Conservation (phyloP, 2,797 vertebrate species). For the Scolopax rusticola region DNA sequence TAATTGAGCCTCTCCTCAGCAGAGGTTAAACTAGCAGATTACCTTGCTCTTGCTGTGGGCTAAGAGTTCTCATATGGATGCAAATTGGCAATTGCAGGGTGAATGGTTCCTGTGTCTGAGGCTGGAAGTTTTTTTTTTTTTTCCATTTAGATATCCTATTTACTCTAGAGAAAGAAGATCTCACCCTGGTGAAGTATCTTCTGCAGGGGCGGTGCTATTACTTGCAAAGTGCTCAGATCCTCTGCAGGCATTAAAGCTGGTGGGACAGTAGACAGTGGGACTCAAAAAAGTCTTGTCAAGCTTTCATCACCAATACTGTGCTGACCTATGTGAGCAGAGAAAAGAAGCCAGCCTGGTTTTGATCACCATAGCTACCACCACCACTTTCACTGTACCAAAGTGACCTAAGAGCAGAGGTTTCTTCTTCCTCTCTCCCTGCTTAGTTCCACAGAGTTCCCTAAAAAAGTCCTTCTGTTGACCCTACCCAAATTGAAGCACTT, state of each 20-base stretch:
- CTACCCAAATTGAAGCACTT: neutral
- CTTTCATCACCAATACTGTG: neutral
- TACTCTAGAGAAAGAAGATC: neutral
- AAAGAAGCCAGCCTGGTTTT: neutral
- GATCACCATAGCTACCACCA: neutral
- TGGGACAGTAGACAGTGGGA: neutral
- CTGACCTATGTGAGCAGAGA: neutral
- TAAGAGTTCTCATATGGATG: neutral
- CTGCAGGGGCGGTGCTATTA: neutral
- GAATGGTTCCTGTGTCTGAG: neutral
- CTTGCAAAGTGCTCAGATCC: neutral
- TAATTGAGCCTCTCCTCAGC: neutral
- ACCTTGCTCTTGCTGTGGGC: neutral
- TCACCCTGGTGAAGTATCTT: neutral
- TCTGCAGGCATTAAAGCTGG: neutral
- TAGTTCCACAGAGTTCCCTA: neutral
- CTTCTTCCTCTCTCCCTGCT: neutral
- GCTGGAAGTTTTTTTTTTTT: neutral
- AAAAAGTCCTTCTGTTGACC: neutral
- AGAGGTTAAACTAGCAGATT: neutral
- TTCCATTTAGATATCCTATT: neutral
- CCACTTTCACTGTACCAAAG: neutral
- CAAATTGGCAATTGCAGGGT: neutral
- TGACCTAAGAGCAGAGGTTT: neutral
- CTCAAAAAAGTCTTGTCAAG: neutral